Evolutionary conservation across 2,797 vertebrate species (phyloP).

Genomic region (Myoxocephalus aenaeus): DNA sequence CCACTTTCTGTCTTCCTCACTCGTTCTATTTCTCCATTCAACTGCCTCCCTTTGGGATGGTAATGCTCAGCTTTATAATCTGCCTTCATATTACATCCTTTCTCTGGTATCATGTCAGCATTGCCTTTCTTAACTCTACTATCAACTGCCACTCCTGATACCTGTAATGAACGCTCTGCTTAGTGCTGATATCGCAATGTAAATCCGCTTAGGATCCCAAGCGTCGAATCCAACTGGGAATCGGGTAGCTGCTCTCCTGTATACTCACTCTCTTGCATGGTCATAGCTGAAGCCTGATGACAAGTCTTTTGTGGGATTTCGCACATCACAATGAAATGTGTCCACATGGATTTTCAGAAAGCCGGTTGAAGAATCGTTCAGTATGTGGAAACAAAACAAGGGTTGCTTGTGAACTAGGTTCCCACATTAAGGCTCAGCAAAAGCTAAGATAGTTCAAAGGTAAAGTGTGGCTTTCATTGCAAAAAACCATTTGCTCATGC

Average conservation of each 20-base stretch:
- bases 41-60: conserved; percentile 11
- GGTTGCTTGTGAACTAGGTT: background rate
- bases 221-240: conserved; percentile 52
- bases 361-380: conserved; percentile 14
- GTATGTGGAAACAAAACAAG: conserved; percentile 46
- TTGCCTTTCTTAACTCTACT: conserved; percentile 63
- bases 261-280: conserved; percentile 23
- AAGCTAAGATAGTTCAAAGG: background rate
- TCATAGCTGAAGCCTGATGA: conserved; percentile 27
- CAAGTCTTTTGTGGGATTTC: conserved; percentile 45
- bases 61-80: conserved; percentile 57
- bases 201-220: conserved; percentile 74
- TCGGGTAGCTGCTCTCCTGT: conserved; percentile 17
- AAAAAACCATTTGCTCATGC: conserved; percentile 1
- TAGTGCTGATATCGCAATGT: conserved; percentile 69
- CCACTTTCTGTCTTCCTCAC: conserved; percentile 4
- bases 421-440: background rate
- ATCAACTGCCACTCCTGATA: conserved; percentile 70
- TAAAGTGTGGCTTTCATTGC: background rate
- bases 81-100: conserved; percentile 46
- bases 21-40: background rate
- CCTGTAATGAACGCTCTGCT: conserved; percentile 75
- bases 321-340: conserved; percentile 53
- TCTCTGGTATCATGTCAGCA: conserved; percentile 64
- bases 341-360: conserved; percentile 50